Percentiles rank a stretch among this genome's conserved stretches.
Evolutionary conservation across 2,888 invertebrate species (phyloP).

Genomic region (Seira musarum): DNA sequence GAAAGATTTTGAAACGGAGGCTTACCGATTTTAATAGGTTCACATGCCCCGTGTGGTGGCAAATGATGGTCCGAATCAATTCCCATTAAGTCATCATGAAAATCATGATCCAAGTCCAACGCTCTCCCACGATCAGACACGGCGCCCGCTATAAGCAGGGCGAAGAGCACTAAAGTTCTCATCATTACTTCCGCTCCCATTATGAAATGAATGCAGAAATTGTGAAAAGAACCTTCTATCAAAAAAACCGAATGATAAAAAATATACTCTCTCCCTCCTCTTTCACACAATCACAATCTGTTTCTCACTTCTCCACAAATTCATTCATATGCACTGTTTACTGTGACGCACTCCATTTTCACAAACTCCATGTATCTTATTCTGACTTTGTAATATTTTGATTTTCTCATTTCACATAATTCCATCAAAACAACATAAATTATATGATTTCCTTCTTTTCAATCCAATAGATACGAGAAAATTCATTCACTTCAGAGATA

Average conservation of each 20-base stretch:
- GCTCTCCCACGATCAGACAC: conserved; percentile 61
- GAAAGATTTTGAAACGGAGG: not conserved
- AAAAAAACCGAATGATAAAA: too few relatives aligned
- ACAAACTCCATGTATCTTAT: conserved; percentile 14
- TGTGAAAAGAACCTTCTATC: not conserved
- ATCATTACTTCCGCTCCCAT: conserved; percentile 42
- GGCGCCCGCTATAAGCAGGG: conserved; percentile 56
- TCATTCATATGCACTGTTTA: not conserved
- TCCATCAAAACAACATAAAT: too few relatives aligned
- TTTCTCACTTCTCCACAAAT: conserved; percentile 13
- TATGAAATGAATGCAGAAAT: not conserved
- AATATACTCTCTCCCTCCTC: conserved; percentile 13
- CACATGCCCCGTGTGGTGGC: conserved; percentile 60
- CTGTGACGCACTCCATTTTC: conserved; percentile 15
- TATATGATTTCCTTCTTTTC: too few relatives aligned
- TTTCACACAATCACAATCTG: not conserved
- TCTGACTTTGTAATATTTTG: conserved; percentile 40
- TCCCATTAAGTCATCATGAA: conserved; percentile 53
- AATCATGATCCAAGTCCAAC: conserved; percentile 55
- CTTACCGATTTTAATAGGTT: conserved; percentile 65
- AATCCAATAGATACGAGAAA: too few relatives aligned
- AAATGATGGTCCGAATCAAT: conserved; percentile 60
- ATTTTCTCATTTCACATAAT: conserved; percentile 37
- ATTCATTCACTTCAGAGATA: too few relatives aligned
- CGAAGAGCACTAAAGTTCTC: conserved; percentile 53